phyloP scores from a whole-genome alignment of 2,113 vertebrate genomes.

The Cervus canadensis region DNA sequence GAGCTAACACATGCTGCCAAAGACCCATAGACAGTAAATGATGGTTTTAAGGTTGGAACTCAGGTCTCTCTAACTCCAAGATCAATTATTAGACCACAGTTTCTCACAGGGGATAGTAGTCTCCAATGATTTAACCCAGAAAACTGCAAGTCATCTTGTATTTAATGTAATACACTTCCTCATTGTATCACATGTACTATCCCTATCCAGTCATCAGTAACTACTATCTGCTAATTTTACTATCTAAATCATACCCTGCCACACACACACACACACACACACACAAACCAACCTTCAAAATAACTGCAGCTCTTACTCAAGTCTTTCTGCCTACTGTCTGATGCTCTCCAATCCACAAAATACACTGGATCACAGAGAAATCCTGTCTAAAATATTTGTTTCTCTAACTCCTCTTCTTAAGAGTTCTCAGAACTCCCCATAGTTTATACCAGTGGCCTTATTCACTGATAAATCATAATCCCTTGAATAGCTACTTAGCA shows the following conservation, averaged over 20 bases:
- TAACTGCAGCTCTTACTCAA: not conserved
- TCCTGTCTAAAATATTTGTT: not conserved
- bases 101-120: not conserved
- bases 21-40: not conserved
- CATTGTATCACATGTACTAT: not conserved
- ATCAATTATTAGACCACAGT: not conserved
- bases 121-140: not conserved
- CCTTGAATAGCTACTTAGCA: not conserved
- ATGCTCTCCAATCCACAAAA: not conserved
- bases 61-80: not conserved
- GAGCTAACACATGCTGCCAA: not conserved
- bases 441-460: not conserved
- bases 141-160: not conserved
- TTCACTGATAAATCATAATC: not conserved
- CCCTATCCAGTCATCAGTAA: not conserved
- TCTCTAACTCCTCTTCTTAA: not conserved
- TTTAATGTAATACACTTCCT: constrained; percentile 6
- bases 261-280: not conserved
- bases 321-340: not conserved
- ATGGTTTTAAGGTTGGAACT: not conserved
- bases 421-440: not conserved
- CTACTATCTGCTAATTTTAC: not conserved
- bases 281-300: not conserved
- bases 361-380: not conserved
- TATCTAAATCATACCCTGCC: not conserved